Percentiles rank a stretch among this genome's conserved stretches.
phyloP scores from a whole-genome alignment of 2,113 vertebrate species.

The Catharus fuscescens region DNA sequence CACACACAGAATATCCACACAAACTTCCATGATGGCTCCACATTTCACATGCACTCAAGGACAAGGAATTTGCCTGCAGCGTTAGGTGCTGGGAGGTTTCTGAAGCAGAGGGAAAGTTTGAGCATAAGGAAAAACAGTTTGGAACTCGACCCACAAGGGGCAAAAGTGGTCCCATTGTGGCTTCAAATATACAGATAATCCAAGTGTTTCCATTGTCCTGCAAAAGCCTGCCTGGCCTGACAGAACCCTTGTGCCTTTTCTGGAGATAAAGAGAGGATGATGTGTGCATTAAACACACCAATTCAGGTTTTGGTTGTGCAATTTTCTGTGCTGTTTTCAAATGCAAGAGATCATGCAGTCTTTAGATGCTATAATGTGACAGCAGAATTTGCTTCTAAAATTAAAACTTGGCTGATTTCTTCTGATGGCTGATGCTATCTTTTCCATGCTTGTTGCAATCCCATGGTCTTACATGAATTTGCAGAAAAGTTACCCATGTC shows the following conservation, averaged over 20 bases:
- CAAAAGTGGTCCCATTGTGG: background rate
- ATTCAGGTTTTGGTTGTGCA: background rate
- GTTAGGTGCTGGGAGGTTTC: background rate
- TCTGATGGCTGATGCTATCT: background rate
- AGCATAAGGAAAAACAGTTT: background rate
- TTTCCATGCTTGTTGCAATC: background rate
- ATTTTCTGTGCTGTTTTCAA: constrained; percentile 32
- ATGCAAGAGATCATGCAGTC: background rate
- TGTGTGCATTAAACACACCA: background rate
- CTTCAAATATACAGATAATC: background rate
- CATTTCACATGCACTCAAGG: background rate
- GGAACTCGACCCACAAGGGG: background rate
- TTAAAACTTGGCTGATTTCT: constrained; percentile 47
- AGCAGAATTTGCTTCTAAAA: constrained; percentile 60
- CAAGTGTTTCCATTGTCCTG: background rate
- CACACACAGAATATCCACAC: background rate
- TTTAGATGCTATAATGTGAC: constrained; percentile 43
- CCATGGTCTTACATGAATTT: background rate
- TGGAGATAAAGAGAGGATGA: background rate
- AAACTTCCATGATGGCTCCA: background rate
- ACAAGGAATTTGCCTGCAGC: background rate
- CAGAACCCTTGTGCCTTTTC: background rate
- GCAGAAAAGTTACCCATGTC: background rate
- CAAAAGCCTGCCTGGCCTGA: background rate
- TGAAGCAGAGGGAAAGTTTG: background rate